These are phyloP conservation scores for Smutsia temminckii DNA, from an alignment of 2,797 vertebrate species.

Conservation along the genomic window DNA sequence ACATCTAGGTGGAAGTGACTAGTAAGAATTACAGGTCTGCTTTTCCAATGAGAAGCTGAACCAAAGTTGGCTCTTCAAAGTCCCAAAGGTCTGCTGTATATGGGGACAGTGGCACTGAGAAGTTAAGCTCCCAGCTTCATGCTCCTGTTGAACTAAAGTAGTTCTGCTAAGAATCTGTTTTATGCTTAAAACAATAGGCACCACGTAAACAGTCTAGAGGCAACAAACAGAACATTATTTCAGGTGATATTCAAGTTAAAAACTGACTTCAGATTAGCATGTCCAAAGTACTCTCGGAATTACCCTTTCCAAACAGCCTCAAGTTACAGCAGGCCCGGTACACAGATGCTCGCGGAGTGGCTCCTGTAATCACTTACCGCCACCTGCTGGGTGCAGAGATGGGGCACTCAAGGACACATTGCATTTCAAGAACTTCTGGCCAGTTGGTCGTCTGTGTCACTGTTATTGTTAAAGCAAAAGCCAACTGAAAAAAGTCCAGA, in stretches of 20 bases:
- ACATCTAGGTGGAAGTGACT: neutral
- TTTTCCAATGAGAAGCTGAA: neutral
- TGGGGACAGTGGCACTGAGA: neutral
- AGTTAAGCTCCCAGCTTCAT: neutral
- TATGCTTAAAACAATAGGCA: neutral
- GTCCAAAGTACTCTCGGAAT: neutral
- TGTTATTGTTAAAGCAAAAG: neutral
- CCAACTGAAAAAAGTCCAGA: neutral
- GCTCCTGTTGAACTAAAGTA: neutral
- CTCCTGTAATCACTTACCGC: constrained; percentile 7
- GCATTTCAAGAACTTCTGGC: neutral
- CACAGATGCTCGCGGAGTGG: fast-evolving
- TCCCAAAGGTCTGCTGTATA: neutral
- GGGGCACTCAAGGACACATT: neutral
- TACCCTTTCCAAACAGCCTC: neutral
- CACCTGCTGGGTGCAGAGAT: constrained; percentile 56
- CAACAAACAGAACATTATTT: neutral
- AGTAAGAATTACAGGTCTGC: neutral
- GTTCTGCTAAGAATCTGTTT: neutral
- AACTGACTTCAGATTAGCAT: neutral
- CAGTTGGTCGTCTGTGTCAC: neutral
- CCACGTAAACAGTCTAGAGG: neutral
- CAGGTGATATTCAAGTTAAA: neutral
- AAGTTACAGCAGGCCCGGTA: neutral
- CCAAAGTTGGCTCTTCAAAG: neutral